phyloP scores from a whole-genome alignment of 1,140 invertebrate species.

The Drosophila quadrilineata region DNA sequence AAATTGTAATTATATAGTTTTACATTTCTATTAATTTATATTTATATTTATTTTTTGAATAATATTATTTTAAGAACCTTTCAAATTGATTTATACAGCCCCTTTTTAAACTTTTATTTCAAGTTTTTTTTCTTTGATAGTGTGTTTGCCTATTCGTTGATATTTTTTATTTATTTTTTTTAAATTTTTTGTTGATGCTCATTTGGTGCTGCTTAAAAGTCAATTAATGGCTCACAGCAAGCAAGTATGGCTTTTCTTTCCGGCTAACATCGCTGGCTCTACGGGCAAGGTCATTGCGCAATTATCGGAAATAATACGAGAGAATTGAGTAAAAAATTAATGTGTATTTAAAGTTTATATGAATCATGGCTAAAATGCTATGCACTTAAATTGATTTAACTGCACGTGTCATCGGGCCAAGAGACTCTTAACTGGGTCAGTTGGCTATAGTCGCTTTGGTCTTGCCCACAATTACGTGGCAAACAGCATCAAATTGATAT shows the following conservation, averaged over 20 bases:
- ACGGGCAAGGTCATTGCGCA: slow-evolving; percentile 47
- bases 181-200: slow-evolving; percentile 36
- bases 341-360: too few relatives aligned
- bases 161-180: slow-evolving; percentile 11
- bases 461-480: slow-evolving; percentile 30
- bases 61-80: background rate
- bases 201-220: slow-evolving; percentile 60
- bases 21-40: too few relatives aligned
- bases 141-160: background rate
- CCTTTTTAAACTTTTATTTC: background rate
- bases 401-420: slow-evolving; percentile 21
- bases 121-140: background rate
- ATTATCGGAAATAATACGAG: slow-evolving; percentile 51
- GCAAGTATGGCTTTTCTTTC: slow-evolving; percentile 45
- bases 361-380: slow-evolving; percentile 8
- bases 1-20: too few relatives aligned
- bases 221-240: slow-evolving; percentile 64
- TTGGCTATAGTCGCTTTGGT: background rate
- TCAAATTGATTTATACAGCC: background rate
- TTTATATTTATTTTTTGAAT: too few relatives aligned
- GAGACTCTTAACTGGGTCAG: slow-evolving; percentile 28
- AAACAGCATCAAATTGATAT: slow-evolving; percentile 40
- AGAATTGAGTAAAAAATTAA: slow-evolving; percentile 5
- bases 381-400: slow-evolving; percentile 19
- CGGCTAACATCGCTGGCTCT: slow-evolving; percentile 28